Conservation (phyloP, 1,140 invertebrate genomes). For the Cotesia chilonis region DNA sequence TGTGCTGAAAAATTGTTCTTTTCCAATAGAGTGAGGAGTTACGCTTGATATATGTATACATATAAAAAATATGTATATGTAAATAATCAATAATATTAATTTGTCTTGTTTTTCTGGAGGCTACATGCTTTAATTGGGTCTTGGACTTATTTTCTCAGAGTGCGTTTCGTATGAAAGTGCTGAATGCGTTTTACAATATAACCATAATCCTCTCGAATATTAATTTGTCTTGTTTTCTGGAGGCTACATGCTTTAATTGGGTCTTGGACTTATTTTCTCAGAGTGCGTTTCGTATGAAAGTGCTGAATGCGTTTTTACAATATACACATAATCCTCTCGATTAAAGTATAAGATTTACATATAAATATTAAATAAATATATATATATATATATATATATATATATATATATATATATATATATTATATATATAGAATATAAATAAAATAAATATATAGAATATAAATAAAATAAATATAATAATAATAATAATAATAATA, state of each 20-base stretch:
- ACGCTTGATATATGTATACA: too few relatives aligned
- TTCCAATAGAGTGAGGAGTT: too few relatives aligned
- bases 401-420: too few relatives aligned
- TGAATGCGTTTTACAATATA: slow-evolving; percentile 14
- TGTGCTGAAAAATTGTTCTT: too few relatives aligned
- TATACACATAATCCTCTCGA: slow-evolving; percentile 14
- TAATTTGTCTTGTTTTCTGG: not conserved
- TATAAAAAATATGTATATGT: too few relatives aligned
- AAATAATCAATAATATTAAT: too few relatives aligned
- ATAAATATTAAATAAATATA: slow-evolving; percentile 7
- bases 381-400: not conserved
- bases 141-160: not conserved
- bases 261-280: not conserved
- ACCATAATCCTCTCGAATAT: slow-evolving; percentile 15
- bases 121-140: slow-evolving; percentile 6
- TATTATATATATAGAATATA: not conserved
- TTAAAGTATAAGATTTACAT: slow-evolving; percentile 4
- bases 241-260: slow-evolving; percentile 4
- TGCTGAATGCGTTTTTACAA: slow-evolving; percentile 18
- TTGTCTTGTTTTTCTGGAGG: not conserved
- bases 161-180: slow-evolving; percentile 12
- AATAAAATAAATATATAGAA: slow-evolving; percentile 4
- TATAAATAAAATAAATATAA: slow-evolving; percentile 11
- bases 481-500: not conserved
- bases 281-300: slow-evolving; percentile 16